These are phyloP conservation scores for Tupaia tana DNA, from an alignment of 2,113 vertebrate genomes.

Conservation along the genomic window DNA sequence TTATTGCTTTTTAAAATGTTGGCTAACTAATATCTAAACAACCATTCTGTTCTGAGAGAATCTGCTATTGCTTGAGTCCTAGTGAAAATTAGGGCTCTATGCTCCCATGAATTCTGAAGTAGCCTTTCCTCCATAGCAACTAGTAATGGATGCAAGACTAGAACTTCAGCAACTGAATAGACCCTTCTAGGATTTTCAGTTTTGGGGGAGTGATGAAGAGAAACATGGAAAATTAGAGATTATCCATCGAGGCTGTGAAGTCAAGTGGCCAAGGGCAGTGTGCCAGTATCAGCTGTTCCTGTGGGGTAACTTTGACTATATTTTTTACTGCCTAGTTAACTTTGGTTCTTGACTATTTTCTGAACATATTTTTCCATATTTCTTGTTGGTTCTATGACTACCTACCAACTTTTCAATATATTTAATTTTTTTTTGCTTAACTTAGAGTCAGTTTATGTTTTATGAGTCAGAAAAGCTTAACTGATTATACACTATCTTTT, in stretches of 20 bases:
- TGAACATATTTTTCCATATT: not conserved
- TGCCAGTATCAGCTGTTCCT: not conserved
- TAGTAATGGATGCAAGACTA: not conserved
- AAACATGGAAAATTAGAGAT: not conserved
- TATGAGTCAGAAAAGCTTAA: not conserved
- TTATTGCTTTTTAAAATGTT: not conserved
- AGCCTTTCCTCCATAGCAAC: not conserved
- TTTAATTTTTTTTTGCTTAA: not conserved
- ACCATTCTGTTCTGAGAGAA: not conserved
- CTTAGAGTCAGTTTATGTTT: not conserved
- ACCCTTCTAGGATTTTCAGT: not conserved
- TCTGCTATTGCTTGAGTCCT: not conserved
- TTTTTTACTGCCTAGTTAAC: not conserved
- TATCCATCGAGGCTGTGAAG: not conserved
- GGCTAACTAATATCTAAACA: not conserved
- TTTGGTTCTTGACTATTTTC: conserved; percentile 19
- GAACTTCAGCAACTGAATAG: not conserved
- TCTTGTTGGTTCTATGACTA: not conserved
- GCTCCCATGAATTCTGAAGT: not conserved
- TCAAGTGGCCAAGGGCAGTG: not conserved
- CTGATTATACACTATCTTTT: not conserved
- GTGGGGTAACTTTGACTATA: not conserved
- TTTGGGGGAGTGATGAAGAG: not conserved
- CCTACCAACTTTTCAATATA: not conserved
- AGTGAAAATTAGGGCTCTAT: not conserved